Percentiles rank a stretch among this genome's conserved stretches.
phyloP scores from a whole-genome alignment of 2,888 invertebrate genomes.

The Dicycla oo region DNA sequence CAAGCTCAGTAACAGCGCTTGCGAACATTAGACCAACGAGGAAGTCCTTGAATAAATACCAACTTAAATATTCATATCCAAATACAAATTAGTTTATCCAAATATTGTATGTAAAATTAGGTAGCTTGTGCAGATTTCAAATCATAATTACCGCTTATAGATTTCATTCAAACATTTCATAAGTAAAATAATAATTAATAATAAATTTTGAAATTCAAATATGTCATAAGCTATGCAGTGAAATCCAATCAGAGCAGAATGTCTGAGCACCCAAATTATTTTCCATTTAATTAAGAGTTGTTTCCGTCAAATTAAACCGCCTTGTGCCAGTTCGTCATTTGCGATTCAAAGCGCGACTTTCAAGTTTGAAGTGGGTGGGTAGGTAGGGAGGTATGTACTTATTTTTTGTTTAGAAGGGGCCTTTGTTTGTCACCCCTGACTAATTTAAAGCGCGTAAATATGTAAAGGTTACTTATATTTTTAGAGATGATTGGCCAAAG shows the following conservation, averaged over 20 bases:
- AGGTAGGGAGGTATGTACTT: constrained; percentile 39
- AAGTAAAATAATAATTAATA: too few relatives aligned
- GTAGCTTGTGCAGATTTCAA: not conserved
- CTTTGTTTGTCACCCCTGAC: constrained; percentile 58
- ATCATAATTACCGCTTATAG: constrained; percentile 35
- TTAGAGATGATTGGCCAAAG: constrained; percentile 11
- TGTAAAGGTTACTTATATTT: constrained; percentile 43
- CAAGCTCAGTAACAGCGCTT: too few relatives aligned
- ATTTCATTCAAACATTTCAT: constrained; percentile 44
- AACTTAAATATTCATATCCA: too few relatives aligned
- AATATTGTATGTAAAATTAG: not conserved
- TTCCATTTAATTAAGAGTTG: constrained; percentile 82
- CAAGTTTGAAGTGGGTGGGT: constrained; percentile 67
- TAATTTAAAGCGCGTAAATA: constrained; percentile 52
- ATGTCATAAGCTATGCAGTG: constrained; percentile 48
- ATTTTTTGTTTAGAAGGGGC: constrained; percentile 61
- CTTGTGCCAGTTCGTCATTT: constrained; percentile 78
- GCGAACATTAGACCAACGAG: too few relatives aligned
- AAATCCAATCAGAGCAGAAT: constrained; percentile 61
- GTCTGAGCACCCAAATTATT: constrained; percentile 73
- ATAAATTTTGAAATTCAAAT: constrained; percentile 62
- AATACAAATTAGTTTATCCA: too few relatives aligned
- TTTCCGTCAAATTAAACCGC: constrained; percentile 82
- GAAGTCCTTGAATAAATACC: too few relatives aligned
- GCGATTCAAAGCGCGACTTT: constrained; percentile 80